Evolutionary conservation across 2,113 vertebrate species (phyloP), one percentile per base, ranked within the genome.

Genomic region (Gasterosteus aculeatus): DNA sequence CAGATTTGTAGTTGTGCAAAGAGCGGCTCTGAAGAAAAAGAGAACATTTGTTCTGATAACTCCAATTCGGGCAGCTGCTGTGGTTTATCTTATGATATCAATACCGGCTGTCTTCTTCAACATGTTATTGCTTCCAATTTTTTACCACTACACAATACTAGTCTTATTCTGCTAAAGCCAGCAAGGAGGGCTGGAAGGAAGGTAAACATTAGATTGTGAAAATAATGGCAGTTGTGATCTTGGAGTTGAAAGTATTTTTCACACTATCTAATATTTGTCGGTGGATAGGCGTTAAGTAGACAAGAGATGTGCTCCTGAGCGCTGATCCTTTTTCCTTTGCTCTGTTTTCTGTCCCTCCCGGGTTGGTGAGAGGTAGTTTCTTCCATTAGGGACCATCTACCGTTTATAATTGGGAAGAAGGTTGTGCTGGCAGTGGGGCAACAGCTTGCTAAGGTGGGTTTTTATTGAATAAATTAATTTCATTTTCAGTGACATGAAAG

Each of bases 321-420:
- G 39, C 59, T 26, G 22, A 7, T 78, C 76, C 16, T 14, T 58
- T 58, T 9, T n/a, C 19, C 33, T 63, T 53, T 79, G 54, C 39
- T 69, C 53, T 46, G n/a, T 2, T 57, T 65, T 54, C 5, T 51
- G 22, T 51, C 31, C n/a, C 78, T 72, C 58, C 29, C 49, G 12
- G 26, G 49, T 33, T 67, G 51, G 42, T 51, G 73, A 77, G 73
- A 72, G 66, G 77, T 72, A 80, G 72, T 87, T 82, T 85, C 75
- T 80, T 77, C 66, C 72, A 69, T 80, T 86, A 82, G 78, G 73
- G 68, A 78, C 51, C 80, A 88, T 86, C 81, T 74, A 86, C 70
- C 69, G 70, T 87, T 92, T 71, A 87, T 89, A 86, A 90, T 86
- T 85, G 73, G 77, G 77, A 88, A 70, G 71, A 77, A 82, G 79